Conservation (phyloP, 2,113 vertebrate genomes). For the Bettongia penicillata region DNA sequence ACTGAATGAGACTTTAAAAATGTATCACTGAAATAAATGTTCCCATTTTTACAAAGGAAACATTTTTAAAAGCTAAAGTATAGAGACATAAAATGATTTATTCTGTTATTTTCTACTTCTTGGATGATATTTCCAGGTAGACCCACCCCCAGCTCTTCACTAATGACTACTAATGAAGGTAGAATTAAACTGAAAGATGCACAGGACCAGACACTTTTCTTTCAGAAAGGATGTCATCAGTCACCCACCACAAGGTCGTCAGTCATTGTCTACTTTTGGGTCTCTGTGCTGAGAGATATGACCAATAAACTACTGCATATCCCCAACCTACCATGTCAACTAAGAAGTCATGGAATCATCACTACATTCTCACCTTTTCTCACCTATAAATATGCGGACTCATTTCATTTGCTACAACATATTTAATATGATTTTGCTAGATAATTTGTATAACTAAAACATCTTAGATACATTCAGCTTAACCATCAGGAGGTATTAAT, state of each 20-base stretch:
- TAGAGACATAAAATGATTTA: not conserved
- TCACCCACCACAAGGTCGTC: not conserved
- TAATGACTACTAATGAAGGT: not conserved
- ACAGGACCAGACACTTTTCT: not conserved
- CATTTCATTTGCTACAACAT: not conserved
- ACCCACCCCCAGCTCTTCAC: not conserved
- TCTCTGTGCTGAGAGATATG: not conserved
- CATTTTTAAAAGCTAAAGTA: not conserved
- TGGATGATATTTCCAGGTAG: not conserved
- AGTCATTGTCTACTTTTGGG: not conserved
- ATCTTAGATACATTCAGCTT: not conserved
- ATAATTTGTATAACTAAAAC: not conserved
- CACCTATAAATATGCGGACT: not conserved
- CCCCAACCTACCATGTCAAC: not conserved
- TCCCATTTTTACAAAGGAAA: not conserved
- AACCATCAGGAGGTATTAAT: not conserved
- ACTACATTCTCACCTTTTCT: not conserved
- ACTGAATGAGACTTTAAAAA: not conserved
- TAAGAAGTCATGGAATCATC: not conserved
- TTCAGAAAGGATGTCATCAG: not conserved
- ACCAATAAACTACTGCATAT: not conserved
- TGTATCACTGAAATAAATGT: not conserved
- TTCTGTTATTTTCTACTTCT: not conserved
- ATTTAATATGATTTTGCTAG: not conserved
- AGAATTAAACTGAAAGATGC: not conserved